phyloP scores from a whole-genome alignment of 2,888 invertebrate species.

The Scaeva pyrastri region DNA sequence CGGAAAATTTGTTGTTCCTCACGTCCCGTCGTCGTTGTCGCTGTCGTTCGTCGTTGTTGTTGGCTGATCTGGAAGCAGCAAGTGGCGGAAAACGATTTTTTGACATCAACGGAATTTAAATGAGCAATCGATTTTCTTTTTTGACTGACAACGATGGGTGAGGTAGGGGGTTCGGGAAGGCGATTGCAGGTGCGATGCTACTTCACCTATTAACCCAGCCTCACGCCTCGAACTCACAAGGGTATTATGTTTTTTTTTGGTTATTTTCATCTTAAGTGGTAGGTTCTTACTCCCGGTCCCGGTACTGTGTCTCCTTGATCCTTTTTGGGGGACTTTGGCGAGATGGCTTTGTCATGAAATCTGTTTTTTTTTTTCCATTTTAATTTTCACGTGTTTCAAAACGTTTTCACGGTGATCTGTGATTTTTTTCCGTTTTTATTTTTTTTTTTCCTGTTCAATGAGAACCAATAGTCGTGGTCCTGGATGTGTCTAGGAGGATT shows the following conservation, averaged over 20 bases:
- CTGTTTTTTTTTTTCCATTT: slow-evolving; percentile 67
- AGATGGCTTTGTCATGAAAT: slow-evolving; percentile 55
- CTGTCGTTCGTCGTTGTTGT: slow-evolving; percentile 1
- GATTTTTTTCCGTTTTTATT: slow-evolving; percentile 3
- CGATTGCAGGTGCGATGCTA: slow-evolving; percentile 28
- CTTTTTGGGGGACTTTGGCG: slow-evolving; percentile 15
- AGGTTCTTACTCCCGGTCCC: background rate
- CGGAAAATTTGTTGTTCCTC: slow-evolving; percentile 46
- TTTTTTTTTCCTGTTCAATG: slow-evolving; percentile 39
- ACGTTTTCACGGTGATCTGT: slow-evolving; percentile 45
- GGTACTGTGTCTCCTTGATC: background rate
- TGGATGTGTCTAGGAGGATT: slow-evolving; percentile 4
- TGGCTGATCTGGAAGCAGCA: slow-evolving; percentile 51
- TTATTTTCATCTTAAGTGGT: background rate
- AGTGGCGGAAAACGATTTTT: slow-evolving; percentile 73
- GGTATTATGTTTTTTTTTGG: slow-evolving; percentile 9
- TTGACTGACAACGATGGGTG: too few relatives aligned
- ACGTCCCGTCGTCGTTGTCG: background rate
- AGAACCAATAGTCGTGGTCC: slow-evolving; percentile 45
- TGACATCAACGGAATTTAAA: slow-evolving; percentile 77
- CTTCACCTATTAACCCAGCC: background rate
- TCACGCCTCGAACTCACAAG: background rate
- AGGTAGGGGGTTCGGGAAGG: background rate
- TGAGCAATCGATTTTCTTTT: slow-evolving; percentile 75
- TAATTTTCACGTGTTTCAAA: slow-evolving; percentile 68